Conservation (phyloP, 2,888 invertebrate genomes). For the Timema cristinae region DNA sequence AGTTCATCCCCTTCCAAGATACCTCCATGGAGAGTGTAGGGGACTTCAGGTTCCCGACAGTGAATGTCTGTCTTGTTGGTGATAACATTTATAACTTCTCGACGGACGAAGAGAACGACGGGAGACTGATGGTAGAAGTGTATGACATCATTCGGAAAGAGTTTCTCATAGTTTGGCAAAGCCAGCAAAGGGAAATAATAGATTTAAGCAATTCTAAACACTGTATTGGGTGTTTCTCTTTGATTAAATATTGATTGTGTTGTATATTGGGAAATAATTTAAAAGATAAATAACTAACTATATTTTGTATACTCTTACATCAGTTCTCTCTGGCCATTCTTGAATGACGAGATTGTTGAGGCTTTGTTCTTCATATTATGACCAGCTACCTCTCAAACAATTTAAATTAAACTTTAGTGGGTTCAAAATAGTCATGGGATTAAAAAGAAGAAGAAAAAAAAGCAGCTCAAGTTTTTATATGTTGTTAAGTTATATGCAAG, state of each 20-base stretch:
- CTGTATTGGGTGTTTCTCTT: constrained; percentile 26
- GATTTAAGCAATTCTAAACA: constrained; percentile 22
- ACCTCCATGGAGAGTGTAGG: constrained; percentile 19
- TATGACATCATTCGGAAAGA: constrained; percentile 18
- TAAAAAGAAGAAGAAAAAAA: too few species aligned
- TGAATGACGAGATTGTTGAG: too few species aligned
- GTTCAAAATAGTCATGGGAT: too few species aligned
- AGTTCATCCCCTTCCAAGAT: neutral
- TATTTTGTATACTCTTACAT: too few species aligned
- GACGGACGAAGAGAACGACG: constrained; percentile 17
- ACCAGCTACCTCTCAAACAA: too few species aligned
- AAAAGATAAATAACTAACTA: too few species aligned
- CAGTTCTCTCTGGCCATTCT: too few species aligned
- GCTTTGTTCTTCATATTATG: too few species aligned
- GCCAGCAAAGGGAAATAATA: constrained; percentile 1
- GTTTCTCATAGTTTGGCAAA: constrained; percentile 25
- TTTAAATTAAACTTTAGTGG: too few species aligned
- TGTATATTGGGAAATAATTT: neutral
- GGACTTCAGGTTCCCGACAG: constrained; percentile 14
- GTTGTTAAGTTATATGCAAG: too few species aligned
- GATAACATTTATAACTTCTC: constrained; percentile 26
- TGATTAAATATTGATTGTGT: constrained; percentile 19
- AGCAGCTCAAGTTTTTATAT: too few species aligned
- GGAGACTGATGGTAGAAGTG: constrained; percentile 22
- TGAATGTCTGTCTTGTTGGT: constrained; percentile 24